Conservation (phyloP, 2,797 vertebrate genomes). For the Scolopax rusticola region DNA sequence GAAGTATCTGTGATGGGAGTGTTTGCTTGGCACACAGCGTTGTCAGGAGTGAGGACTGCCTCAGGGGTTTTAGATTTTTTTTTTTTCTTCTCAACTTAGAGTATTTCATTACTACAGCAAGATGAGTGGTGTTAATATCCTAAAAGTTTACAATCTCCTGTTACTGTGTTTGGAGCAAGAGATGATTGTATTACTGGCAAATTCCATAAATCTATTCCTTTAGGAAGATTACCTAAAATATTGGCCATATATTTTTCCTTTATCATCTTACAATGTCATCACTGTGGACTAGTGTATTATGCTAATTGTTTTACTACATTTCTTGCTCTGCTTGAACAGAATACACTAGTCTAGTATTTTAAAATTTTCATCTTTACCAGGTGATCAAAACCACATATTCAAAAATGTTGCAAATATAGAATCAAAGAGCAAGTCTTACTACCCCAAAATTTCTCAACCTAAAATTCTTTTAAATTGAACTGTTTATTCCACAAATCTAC, state of each 20-base stretch:
- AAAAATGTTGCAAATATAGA: background rate
- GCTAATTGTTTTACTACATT: background rate
- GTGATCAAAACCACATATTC: background rate
- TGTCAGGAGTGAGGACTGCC: background rate
- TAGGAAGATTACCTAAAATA: background rate
- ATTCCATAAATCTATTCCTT: background rate
- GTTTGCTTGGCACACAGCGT: background rate
- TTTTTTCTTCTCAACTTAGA: background rate
- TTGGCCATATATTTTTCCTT: background rate
- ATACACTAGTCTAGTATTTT: background rate
- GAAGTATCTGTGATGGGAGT: background rate
- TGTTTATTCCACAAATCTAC: background rate
- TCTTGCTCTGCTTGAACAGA: background rate
- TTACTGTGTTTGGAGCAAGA: background rate
- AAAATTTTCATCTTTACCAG: background rate
- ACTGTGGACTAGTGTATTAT: background rate
- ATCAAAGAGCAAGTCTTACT: background rate
- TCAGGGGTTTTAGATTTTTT: background rate
- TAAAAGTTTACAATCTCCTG: background rate
- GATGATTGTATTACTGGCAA: background rate
- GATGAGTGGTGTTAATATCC: background rate
- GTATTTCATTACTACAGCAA: background rate
- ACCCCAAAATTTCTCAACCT: background rate
- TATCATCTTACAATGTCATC: rapidly evolving
- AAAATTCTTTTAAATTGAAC: background rate